These are phyloP conservation scores for Entomobrya proxima DNA, from an alignment of 2,888 invertebrate genomes.

Conservation along the genomic window DNA sequence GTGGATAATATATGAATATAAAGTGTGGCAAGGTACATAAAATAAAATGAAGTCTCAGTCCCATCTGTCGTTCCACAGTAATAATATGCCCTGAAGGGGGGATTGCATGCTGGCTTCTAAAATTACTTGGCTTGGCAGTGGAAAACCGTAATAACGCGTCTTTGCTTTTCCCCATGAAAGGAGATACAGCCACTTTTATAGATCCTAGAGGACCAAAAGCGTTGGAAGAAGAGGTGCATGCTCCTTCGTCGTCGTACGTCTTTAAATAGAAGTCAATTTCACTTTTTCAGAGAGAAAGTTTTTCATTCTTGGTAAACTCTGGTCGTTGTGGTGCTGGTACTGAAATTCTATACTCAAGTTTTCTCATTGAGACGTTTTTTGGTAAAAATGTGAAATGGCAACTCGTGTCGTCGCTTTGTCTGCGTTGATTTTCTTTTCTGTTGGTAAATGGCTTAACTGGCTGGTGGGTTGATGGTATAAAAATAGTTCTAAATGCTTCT, in stretches of 20 bases:
- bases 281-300: not conserved
- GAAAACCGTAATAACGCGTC: no score
- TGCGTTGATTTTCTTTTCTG: not conserved
- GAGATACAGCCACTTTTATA: not conserved
- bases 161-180: not conserved
- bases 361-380: conserved; percentile 7
- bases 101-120: not conserved
- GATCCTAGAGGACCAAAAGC: not conserved
- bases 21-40: not conserved
- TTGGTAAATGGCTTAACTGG: not conserved
- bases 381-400: not conserved
- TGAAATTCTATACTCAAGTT: not conserved
- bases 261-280: conserved; percentile 9
- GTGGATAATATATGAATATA: no score
- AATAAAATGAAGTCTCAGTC: not conserved
- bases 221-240: no score
- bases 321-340: no score
- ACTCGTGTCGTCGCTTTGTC: not conserved
- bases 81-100: not conserved
- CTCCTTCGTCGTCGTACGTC: no score
- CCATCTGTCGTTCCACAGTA: not conserved
- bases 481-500: not conserved
- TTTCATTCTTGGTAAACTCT: not conserved
- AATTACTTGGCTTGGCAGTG: not conserved
- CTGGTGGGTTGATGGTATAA: not conserved